These are phyloP conservation scores for Branchinecta lynchi DNA, from an alignment of 1,140 invertebrate species.

Conservation along the genomic window DNA sequence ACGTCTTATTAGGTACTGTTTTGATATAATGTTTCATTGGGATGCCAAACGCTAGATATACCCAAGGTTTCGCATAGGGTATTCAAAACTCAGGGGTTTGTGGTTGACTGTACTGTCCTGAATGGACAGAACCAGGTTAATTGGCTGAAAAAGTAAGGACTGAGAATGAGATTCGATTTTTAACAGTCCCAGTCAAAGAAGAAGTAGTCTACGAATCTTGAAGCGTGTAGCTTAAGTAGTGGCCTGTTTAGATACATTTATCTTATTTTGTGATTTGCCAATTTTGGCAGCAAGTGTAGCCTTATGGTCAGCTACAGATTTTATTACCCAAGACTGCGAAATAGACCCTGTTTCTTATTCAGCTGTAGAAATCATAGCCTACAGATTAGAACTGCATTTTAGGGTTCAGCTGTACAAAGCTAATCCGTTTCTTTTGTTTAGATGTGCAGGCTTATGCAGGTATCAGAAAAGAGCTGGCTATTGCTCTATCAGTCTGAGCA, in stretches of 20 bases:
- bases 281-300: not conserved
- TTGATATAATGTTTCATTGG: too few species aligned
- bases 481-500: conserved; percentile 68
- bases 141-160: too few species aligned
- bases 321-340: not conserved
- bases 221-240: too few species aligned
- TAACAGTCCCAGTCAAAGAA: too few species aligned
- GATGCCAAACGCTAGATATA: too few species aligned
- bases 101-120: too few species aligned
- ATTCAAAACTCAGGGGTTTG: too few species aligned
- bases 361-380: not conserved
- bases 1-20: too few species aligned
- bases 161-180: too few species aligned
- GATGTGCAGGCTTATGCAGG: conserved; percentile 62
- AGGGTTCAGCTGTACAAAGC: not conserved
- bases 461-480: conserved; percentile 58
- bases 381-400: not conserved
- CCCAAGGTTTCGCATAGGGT: too few species aligned
- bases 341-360: not conserved
- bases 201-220: too few species aligned
- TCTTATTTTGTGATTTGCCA: not conserved
- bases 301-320: not conserved
- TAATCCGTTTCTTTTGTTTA: conserved; percentile 28
- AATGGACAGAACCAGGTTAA: too few species aligned
- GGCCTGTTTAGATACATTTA: not conserved